phyloP scores from a whole-genome alignment of 2,113 vertebrate genomes.

The Spilogale gracilis region DNA sequence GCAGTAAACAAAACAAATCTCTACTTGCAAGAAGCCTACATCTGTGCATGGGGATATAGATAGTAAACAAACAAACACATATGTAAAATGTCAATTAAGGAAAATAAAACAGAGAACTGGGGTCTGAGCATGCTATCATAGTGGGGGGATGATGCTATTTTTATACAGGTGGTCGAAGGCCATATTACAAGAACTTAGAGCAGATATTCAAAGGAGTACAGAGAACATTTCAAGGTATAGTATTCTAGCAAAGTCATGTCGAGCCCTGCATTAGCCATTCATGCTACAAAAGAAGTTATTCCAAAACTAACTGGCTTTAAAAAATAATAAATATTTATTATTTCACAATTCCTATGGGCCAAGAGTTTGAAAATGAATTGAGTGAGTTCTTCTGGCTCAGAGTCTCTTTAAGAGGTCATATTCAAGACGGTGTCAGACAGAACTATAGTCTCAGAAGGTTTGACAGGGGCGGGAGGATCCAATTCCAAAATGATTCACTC shows the following conservation, averaged over 20 bases:
- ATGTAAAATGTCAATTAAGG: neutral
- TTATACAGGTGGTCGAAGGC: neutral
- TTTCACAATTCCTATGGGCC: neutral
- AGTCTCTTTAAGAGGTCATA: neutral
- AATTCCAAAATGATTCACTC: neutral
- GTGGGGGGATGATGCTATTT: neutral
- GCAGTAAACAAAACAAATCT: neutral
- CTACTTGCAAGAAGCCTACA: neutral
- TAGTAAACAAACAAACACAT: neutral
- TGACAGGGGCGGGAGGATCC: neutral
- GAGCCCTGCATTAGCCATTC: neutral
- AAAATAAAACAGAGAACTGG: neutral
- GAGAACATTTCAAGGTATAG: neutral
- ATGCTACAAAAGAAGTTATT: constrained; percentile 15
- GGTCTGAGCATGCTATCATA: neutral
- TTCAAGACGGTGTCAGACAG: neutral
- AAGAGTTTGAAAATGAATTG: too few species aligned
- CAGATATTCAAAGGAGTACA: neutral
- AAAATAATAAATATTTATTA: constrained; percentile 19
- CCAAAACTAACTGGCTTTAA: neutral
- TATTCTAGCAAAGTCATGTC: neutral
- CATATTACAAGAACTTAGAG: neutral
- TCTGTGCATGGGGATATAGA: neutral
- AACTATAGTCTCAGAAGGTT: neutral
- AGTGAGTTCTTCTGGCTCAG: too few species aligned